phyloP scores from a whole-genome alignment of 2,797 vertebrate species.

The Passerculus sandwichensis region DNA sequence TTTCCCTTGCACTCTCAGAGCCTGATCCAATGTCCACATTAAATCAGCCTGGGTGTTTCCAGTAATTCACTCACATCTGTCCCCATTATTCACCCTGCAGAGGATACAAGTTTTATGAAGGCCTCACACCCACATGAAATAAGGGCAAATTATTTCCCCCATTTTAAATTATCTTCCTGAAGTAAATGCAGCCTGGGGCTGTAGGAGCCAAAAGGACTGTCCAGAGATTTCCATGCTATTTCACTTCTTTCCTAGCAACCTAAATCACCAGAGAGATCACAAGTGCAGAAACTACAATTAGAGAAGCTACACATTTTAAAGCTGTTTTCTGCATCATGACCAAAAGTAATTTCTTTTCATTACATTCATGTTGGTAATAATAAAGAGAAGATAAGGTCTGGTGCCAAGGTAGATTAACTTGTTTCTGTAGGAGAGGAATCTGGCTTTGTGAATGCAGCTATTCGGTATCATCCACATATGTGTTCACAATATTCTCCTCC shows the following conservation, averaged over 20 bases:
- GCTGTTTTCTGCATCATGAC: not conserved
- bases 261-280: not conserved
- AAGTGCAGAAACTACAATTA: not conserved
- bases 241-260: not conserved
- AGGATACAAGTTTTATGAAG: not conserved
- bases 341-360: not conserved
- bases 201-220: not conserved
- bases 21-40: not conserved
- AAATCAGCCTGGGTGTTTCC: not conserved
- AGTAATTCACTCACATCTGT: not conserved
- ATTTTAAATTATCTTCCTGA: not conserved
- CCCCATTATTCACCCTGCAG: not conserved
- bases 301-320: not conserved
- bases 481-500: not conserved
- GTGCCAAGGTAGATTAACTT: not conserved
- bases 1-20: not conserved
- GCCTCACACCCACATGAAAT: not conserved
- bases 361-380: not conserved
- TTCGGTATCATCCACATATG: rapidly evolving
- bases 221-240: not conserved
- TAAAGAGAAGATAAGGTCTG: not conserved
- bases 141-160: not conserved
- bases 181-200: not conserved
- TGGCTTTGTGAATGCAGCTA: not conserved
- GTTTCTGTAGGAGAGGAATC: not conserved